Evolutionary conservation across 1,140 invertebrate genomes (phyloP).

Genomic region (Drosophila lini): DNA sequence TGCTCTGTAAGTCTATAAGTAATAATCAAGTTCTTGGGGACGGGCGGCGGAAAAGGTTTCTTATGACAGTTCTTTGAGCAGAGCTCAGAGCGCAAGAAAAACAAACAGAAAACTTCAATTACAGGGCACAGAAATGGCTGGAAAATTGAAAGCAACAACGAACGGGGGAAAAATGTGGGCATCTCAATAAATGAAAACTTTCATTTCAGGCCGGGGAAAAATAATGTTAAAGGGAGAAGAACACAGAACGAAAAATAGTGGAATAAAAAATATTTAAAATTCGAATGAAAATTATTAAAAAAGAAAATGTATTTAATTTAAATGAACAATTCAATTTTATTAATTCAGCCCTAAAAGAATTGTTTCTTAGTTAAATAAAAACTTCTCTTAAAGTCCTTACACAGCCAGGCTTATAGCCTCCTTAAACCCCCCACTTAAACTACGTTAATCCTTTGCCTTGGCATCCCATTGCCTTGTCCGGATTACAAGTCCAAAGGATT

Average conservation of each 20-base stretch:
- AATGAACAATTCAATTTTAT: too few species aligned
- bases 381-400: not conserved
- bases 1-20: constrained; percentile 43
- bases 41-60: constrained; percentile 37
- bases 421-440: not conserved
- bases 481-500: constrained; percentile 18
- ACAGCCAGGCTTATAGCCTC: constrained; percentile 2
- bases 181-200: constrained; percentile 43
- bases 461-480: constrained; percentile 10
- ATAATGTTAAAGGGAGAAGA: not conserved
- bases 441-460: constrained; percentile 20
- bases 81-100: constrained; percentile 20
- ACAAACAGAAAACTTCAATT: constrained; percentile 56
- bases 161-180: not conserved
- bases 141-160: constrained; percentile 28
- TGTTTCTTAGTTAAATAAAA: constrained; percentile 6
- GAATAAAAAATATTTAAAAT: not conserved
- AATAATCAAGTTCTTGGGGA: constrained; percentile 50
- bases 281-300: too few species aligned
- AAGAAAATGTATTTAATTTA: not conserved
- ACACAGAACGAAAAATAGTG: not conserved
- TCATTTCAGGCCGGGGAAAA: constrained; percentile 18
- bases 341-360: not conserved
- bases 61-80: constrained; percentile 38
- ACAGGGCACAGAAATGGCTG: constrained; percentile 19